A percentile compares a stretch with the other conserved stretches of the same genome.
phyloP scores from a whole-genome alignment of 2,888 invertebrate species.

The Parasteatoda lunata region DNA sequence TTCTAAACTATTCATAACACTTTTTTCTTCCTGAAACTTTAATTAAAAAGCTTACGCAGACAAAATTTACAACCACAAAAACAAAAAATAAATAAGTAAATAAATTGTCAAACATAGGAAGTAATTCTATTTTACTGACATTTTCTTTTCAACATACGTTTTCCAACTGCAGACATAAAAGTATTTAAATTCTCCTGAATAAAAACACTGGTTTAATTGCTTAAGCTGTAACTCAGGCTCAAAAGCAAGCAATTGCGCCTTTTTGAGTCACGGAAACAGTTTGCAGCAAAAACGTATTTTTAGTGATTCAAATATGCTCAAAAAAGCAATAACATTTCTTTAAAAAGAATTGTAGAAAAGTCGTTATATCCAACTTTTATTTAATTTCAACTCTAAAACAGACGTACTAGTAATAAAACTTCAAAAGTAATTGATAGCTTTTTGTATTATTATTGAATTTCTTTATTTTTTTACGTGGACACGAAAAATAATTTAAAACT shows the following conservation, averaged over 20 bases:
- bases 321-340: constrained; percentile 28
- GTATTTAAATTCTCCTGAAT: constrained; percentile 32
- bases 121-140: constrained; percentile 45
- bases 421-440: constrained; percentile 32
- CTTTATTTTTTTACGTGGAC: too few species aligned
- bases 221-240: constrained; percentile 23
- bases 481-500: too few species aligned
- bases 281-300: constrained; percentile 30
- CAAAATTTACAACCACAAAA: constrained; percentile 16
- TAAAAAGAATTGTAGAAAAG: background rate
- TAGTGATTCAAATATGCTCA: constrained; percentile 17
- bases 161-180: constrained; percentile 40
- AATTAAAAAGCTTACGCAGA: constrained; percentile 40
- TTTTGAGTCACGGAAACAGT: constrained; percentile 20
- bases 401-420: constrained; percentile 31
- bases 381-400: constrained; percentile 33
- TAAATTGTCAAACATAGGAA: constrained; percentile 14
- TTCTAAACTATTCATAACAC: constrained; percentile 19
- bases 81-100: constrained; percentile 11
- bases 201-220: constrained; percentile 55
- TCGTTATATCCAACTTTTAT: constrained; percentile 35
- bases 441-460: background rate
- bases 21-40: constrained; percentile 17
- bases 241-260: constrained; percentile 40
- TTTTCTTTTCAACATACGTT: constrained; percentile 29